Conservation (phyloP, 1,140 invertebrate genomes). For the Drosophila santomea region DNA sequence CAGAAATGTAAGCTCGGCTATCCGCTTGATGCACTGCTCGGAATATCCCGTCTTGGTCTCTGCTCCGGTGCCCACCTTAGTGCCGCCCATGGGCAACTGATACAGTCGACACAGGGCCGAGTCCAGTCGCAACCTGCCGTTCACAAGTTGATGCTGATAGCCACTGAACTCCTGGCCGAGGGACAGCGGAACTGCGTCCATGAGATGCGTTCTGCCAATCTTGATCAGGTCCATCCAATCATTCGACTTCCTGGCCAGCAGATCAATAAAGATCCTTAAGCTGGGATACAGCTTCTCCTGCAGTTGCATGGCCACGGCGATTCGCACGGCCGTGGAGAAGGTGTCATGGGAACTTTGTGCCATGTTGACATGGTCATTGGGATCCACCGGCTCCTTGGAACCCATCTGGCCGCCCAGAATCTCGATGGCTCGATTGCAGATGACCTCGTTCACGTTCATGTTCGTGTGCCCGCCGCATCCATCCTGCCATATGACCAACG, state of each 20-base stretch:
- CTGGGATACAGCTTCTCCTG: slow-evolving; percentile 92
- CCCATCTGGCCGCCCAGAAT: slow-evolving; percentile 96
- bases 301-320: slow-evolving; percentile 97
- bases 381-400: slow-evolving; percentile 97
- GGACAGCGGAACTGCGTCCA: slow-evolving; percentile 98
- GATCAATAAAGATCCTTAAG: slow-evolving; percentile 89
- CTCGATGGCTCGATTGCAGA: slow-evolving; percentile 97
- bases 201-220: slow-evolving; percentile 93
- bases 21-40: slow-evolving; percentile 93
- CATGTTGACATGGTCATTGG: slow-evolving; percentile 99
- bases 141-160: slow-evolving; percentile 94
- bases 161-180: slow-evolving; percentile 99
- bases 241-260: slow-evolving; percentile 90
- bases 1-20: slow-evolving; percentile 90
- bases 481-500: slow-evolving; percentile 99
- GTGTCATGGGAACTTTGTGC: slow-evolving; percentile 99
- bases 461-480: slow-evolving; percentile 99
- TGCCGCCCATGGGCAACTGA: slow-evolving; percentile 96
- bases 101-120: slow-evolving; percentile 92
- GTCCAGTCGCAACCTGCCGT: slow-evolving; percentile 93
- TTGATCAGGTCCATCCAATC: slow-evolving; percentile 96
- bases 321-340: slow-evolving; percentile 99
- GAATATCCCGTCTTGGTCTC: slow-evolving; percentile 93
- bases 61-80: slow-evolving; percentile 97
- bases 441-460: slow-evolving; percentile 99